phyloP scores from a whole-genome alignment of 2,797 vertebrate species.

The Silurus aristotelis region DNA sequence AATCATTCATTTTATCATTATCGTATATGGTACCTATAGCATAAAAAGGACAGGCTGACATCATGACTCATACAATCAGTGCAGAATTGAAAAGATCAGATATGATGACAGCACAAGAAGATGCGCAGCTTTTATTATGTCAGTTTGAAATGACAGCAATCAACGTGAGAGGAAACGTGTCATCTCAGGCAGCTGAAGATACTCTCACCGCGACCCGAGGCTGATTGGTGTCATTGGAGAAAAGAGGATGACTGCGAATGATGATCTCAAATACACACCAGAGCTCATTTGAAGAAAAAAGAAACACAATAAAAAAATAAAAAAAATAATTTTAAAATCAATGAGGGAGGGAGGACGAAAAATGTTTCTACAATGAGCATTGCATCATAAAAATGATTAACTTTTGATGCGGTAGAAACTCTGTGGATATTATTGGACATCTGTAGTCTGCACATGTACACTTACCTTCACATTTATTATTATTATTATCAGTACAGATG shows the following conservation, averaged over 20 bases:
- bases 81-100: slow-evolving; percentile 27
- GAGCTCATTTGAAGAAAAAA: too few relatives aligned
- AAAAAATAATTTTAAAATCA: not conserved
- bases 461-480: not conserved
- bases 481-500: not conserved
- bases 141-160: slow-evolving; percentile 51
- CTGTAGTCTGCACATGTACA: not conserved
- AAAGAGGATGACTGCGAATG: slow-evolving; percentile 37
- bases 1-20: slow-evolving; percentile 18
- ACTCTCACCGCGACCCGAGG: slow-evolving; percentile 40
- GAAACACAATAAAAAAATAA: not conserved
- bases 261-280: slow-evolving; percentile 38
- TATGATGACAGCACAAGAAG: slow-evolving; percentile 24
- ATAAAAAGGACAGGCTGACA: slow-evolving; percentile 18
- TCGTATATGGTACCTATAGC: not conserved
- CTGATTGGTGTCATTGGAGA: slow-evolving; percentile 55
- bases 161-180: slow-evolving; percentile 47
- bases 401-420: not conserved
- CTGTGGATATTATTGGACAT: not conserved
- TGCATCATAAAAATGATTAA: not conserved
- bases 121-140: slow-evolving; percentile 44
- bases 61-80: slow-evolving; percentile 1
- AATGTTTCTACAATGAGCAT: not conserved
- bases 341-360: not conserved
- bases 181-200: slow-evolving; percentile 48